phyloP scores from a whole-genome alignment of 2,113 vertebrate genomes.

The Lepidothrix coronata region DNA sequence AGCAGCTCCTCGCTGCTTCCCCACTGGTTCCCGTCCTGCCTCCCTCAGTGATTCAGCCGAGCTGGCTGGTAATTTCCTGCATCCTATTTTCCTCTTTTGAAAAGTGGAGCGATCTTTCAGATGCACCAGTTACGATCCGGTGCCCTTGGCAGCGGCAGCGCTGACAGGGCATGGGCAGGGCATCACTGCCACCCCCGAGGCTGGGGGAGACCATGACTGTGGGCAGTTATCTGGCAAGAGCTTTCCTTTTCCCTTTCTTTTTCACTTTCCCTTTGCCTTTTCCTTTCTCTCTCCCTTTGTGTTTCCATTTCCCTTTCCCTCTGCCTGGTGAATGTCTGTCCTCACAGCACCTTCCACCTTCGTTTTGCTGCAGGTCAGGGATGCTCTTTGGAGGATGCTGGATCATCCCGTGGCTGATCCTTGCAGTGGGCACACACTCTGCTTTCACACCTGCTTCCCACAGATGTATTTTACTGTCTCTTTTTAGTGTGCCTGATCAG shows the following conservation, averaged over 20 bases:
- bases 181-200: background rate
- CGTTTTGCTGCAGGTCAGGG: background rate
- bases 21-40: fast-evolving
- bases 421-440: background rate
- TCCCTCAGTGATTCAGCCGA: background rate
- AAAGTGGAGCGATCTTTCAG: background rate
- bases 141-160: background rate
- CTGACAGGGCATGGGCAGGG: background rate
- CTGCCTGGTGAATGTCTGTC: background rate
- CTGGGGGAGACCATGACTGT: background rate
- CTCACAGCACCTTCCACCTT: background rate
- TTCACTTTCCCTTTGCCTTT: background rate
- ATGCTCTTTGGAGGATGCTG: background rate
- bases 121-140: background rate
- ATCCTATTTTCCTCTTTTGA: background rate
- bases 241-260: background rate
- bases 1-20: background rate
- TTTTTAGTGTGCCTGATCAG: background rate
- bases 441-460: background rate
- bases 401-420: fast-evolving
- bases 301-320: background rate
- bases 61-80: background rate
- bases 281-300: background rate
- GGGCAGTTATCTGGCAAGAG: background rate
- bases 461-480: background rate